A percentile compares a stretch with the other conserved stretches of the same genome.
Conservation (phyloP, 1,140 invertebrate species). For the Ganaspis sp. region DNA sequence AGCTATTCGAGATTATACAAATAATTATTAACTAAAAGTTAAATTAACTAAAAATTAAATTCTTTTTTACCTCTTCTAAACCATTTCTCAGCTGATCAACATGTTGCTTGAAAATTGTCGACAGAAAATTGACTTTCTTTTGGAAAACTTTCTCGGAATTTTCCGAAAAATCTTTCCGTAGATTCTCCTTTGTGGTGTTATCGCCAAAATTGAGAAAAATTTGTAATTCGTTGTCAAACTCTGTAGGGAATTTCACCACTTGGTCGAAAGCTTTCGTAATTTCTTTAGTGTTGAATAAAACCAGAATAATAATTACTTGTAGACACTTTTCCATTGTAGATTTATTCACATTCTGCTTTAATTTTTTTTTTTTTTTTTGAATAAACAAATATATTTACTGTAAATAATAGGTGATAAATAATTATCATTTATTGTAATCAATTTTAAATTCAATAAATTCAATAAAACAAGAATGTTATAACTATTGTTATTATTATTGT, state of each 20-base stretch:
- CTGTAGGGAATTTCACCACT: not conserved
- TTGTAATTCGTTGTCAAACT: not conserved
- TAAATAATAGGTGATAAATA: too few relatives aligned
- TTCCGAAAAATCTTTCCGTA: constrained; percentile 37
- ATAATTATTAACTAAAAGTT: too few relatives aligned
- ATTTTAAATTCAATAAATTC: too few relatives aligned
- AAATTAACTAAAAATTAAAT: not conserved
- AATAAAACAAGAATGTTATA: too few relatives aligned
- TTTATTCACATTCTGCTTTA: too few relatives aligned
- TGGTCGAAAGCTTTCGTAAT: not conserved
- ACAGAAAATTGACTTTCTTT: constrained; percentile 53
- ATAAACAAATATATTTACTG: too few relatives aligned
- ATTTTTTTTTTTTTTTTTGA: too few relatives aligned
- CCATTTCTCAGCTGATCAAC: constrained; percentile 56
- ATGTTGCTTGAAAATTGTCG: constrained; percentile 51
- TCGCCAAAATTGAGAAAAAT: constrained; percentile 34
- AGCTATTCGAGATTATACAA: too few relatives aligned
- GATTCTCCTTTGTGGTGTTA: constrained; percentile 32
- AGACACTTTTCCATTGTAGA: not conserved
- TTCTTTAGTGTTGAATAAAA: not conserved
- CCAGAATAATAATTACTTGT: not conserved
- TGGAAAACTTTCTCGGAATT: constrained; percentile 38
- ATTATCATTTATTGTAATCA: too few relatives aligned
- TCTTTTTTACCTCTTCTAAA: constrained; percentile 51
- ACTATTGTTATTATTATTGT: too few relatives aligned